Conservation (phyloP, 1,140 invertebrate species). For the Drosophila quadrilineata region DNA sequence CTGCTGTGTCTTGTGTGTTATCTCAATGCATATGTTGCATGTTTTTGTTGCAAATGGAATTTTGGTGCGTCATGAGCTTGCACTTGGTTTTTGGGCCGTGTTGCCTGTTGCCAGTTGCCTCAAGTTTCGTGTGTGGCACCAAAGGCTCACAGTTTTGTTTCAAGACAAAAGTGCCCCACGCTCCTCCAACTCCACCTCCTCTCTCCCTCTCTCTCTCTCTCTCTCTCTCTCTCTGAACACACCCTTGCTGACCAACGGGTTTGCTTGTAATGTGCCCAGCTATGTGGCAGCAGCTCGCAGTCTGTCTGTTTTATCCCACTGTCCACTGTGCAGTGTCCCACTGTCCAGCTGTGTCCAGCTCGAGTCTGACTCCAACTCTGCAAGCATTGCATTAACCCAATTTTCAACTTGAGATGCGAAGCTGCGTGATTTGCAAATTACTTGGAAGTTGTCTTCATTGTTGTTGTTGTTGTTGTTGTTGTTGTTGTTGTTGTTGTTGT, state of each 20-base stretch:
- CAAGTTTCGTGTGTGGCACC: no score
- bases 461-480: conserved; percentile 6
- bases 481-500: conserved; percentile 7
- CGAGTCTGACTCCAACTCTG: conserved; percentile 12
- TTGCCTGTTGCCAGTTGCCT: no score
- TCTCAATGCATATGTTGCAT: no score
- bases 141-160: no score
- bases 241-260: conserved; percentile 37
- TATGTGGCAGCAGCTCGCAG: no score
- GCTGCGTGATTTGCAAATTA: conserved; percentile 78
- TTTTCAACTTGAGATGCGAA: conserved; percentile 75
- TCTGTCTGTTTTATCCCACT: conserved; percentile 2
- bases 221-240: background rate
- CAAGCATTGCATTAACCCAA: conserved; percentile 75
- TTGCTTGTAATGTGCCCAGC: conserved; percentile 60
- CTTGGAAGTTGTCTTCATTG: conserved; percentile 5
- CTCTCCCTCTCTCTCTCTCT: background rate
- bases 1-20: conserved; percentile 47
- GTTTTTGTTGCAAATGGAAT: no score
- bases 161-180: no score
- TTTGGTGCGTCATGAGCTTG: no score
- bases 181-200: no score
- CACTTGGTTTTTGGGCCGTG: no score
- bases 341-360: conserved; percentile 23
- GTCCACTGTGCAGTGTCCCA: background rate